Evolutionary conservation across 2,797 vertebrate species (phyloP), one percentile per base, ranked within the genome.

Genomic region (Pseudochromis fuscus): DNA sequence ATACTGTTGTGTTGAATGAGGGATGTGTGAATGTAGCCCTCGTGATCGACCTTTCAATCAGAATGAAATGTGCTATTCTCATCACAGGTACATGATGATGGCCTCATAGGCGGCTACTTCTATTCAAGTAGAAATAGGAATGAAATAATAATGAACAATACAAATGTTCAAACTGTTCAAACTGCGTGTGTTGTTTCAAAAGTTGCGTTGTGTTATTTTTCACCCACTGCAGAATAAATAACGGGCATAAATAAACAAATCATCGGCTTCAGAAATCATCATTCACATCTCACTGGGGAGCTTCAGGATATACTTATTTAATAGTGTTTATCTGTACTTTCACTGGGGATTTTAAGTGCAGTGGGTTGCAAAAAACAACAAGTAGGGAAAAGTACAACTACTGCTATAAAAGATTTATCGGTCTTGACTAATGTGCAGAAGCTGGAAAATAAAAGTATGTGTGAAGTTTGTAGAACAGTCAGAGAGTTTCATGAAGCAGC

Each of bases 1-100:
- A 16, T 66, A 7, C 67, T 64, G 63, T 44, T 73, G 35, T 50
- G 19, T 4, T 37, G 30, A 62, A 60, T 63, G 24, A 40, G 42
- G 11, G 35, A 63, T 44, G 28, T 15, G 56, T 15, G 12, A 69
- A 42, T 58, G 30, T 16, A 40, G 15, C 37, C 12, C 42, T n/a
- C 51, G 25, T 58, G n/a, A 59, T n/a, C 13, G 56, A 55, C 53
- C 55, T 64, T 72, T 35, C 57, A 9, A 46, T 24, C 19, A 52
- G 9, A 42, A 40, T 50, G 24, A 42, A 61, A 44, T 31, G 50
- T 59, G 18, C 27, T 49, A 38, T 50, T 19, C 28, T 53, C 45
- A 59, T 49, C 49, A 64, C 4, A 19, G 50, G 28, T 35, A 23
- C 9, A 4, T 42, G 4, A 42, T 6, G 3, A 37, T 31, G 15